Evolutionary conservation across 2,888 invertebrate genomes (phyloP).

Genomic region (Nebria salina): DNA sequence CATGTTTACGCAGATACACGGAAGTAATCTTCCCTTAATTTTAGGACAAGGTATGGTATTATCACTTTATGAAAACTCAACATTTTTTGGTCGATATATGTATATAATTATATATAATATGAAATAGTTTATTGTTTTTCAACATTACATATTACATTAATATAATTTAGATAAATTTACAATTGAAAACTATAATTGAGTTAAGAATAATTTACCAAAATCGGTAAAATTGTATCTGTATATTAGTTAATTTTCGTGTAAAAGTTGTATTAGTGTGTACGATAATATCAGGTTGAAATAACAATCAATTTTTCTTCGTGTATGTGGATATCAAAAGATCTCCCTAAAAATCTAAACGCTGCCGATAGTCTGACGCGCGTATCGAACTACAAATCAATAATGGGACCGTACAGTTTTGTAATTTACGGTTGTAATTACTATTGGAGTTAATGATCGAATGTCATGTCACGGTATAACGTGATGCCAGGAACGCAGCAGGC

Average conservation of each 20-base stretch:
- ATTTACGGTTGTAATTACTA: conserved; percentile 46
- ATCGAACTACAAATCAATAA: conserved; percentile 17
- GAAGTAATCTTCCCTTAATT: conserved; percentile 13
- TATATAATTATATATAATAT: no score
- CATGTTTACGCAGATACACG: conserved; percentile 16
- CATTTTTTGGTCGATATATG: not conserved
- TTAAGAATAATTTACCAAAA: no score
- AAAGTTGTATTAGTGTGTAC: no score
- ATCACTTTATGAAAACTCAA: conserved; percentile 10
- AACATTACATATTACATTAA: no score
- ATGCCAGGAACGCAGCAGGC: conserved; percentile 46
- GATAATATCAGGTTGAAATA: no score
- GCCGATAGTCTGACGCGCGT: not conserved
- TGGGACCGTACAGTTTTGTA: conserved; percentile 39
- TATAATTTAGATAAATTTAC: no score
- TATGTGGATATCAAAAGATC: not conserved
- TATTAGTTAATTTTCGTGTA: no score
- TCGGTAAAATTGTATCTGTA: no score
- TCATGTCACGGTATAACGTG: conserved; percentile 47
- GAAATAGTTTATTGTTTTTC: no score
- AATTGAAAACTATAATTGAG: no score
- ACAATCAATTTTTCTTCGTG: not conserved
- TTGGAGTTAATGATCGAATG: conserved; percentile 47
- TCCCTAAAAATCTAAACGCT: conserved; percentile 1
- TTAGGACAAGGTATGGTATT: not conserved